A percentile compares a stretch with the other conserved stretches of the same genome.
These are phyloP conservation scores for Sebastes ruberrimus DNA, from an alignment of 2,797 vertebrate genomes.

Conservation along the genomic window DNA sequence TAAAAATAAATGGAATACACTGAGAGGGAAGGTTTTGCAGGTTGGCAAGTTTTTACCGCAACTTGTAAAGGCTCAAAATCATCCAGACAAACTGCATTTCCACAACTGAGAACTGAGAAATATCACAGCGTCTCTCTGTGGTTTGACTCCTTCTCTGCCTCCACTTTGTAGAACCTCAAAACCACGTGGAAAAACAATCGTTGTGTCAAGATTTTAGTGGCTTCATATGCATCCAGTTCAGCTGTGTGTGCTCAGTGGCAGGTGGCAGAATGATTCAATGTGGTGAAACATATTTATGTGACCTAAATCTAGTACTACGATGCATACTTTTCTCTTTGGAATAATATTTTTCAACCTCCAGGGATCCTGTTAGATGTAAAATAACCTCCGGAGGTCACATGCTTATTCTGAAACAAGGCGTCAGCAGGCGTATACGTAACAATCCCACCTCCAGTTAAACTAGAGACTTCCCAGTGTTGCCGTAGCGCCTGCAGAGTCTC, in stretches of 20 bases:
- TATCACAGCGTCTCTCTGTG: not conserved
- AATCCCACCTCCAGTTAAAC: conserved; percentile 5
- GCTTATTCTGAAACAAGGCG: not conserved
- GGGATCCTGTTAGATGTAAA: not conserved
- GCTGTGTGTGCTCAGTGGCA: not conserved
- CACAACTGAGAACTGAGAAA: not conserved
- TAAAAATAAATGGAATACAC: not conserved
- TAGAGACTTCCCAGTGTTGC: conserved; percentile 34
- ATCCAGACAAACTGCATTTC: not conserved
- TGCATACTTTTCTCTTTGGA: not conserved
- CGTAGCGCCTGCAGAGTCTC: conserved; percentile 29
- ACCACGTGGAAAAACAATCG: conserved; percentile 24
- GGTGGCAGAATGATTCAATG: not conserved
- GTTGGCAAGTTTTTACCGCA: not conserved
- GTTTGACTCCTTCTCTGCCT: conserved; percentile 9
- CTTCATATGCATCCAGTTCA: not conserved
- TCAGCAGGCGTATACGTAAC: not conserved
- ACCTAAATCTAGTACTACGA: not conserved
- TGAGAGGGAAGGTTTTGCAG: not conserved
- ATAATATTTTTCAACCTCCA: not conserved
- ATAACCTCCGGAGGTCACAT: not conserved
- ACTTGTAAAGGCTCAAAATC: not conserved
- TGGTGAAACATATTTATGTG: not conserved
- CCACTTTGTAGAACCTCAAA: conserved; percentile 20
- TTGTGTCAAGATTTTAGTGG: not conserved